Base-by-base conservation (phyloP, 2,888 invertebrate genomes). In the Andrena haemorrhoa region DNA sequence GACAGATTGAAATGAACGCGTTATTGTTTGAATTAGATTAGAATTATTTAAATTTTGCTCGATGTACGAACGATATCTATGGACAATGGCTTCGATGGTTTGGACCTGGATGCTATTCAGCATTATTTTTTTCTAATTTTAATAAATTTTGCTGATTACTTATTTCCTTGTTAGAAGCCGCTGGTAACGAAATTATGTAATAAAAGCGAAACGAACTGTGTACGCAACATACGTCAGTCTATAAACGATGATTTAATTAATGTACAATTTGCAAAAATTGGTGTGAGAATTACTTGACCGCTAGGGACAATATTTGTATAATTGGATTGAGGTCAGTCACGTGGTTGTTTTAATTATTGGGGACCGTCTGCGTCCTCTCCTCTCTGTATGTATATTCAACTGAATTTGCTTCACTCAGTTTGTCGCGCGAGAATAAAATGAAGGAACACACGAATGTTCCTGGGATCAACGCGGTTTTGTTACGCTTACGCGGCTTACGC, bases 191-290 rank as follows among this genome's bases (percentile, higher is more conserved):
- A 75, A 71, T 82, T 70, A 82, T 75, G 71, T 80, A 82, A 82
- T 79, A 75, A 41, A 82, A 80, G 66, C 68, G 75, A 82, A 82
- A 75, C 70, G 56, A 73, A 76, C 76, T 69, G 68, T 69, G 56
- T 65, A 51, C 61, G 49, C 70, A 56, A 58, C 35, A 66, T 82
- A 80, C 75, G 83, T 75, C 84, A 83, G 75, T 74, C 56, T 69
- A 76, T 78, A 81, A 81, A 75, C 83, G 75, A 79, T 78, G 84
- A 65, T 76, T 84, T 87, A 90, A 90, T 90, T 91, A 88, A 87
- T 87, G 88, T 82, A 87, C 82, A 88, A 89, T 87, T 90, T 76
- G 85, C 79, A 79, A 77, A 86, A 89, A 91, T 91, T 88, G 86
- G 79, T 90, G 91, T 91, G 91, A 87, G 91, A 91, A 90, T 71